Conservation (phyloP, 2,888 invertebrate species). For the Leptopilina syphax region DNA sequence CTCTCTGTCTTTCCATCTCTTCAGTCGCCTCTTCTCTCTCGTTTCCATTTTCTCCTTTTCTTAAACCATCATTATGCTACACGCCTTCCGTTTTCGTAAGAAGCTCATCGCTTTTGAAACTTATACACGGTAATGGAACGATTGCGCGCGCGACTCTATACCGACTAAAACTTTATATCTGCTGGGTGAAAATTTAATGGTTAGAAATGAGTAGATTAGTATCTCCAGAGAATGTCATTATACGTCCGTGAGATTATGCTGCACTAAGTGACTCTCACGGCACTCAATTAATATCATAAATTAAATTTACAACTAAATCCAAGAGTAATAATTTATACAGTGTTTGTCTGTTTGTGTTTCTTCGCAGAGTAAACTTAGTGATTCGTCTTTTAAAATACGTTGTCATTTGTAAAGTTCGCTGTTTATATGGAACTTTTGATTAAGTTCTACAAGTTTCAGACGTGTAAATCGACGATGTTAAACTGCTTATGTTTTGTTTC, state of each 20-base stretch:
- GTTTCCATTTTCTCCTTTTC: neutral
- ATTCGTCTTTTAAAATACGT: neutral
- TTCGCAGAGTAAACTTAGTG: neutral
- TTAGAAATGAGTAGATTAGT: slow-evolving; percentile 35
- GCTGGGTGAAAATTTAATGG: slow-evolving; percentile 34
- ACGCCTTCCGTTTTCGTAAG: slow-evolving; percentile 19
- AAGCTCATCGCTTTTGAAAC: neutral
- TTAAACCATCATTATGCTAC: neutral
- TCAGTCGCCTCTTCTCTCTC: neutral
- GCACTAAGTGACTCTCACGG: slow-evolving; percentile 9
- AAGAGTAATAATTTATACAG: neutral
- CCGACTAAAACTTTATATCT: slow-evolving; percentile 16
- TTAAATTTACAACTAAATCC: neutral
- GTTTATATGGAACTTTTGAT: no score
- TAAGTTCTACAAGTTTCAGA: no score
- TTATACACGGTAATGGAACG: slow-evolving; percentile 18
- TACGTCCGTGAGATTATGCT: slow-evolving; percentile 18
- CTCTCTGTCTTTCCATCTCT: neutral
- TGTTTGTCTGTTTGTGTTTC: neutral
- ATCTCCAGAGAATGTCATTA: slow-evolving; percentile 16
- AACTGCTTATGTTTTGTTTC: no score
- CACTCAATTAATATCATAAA: slow-evolving; percentile 17
- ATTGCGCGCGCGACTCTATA: neutral
- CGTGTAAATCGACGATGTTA: no score
- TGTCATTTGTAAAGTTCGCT: neutral